Percentiles rank a stretch among this genome's conserved stretches.
Conservation (phyloP, 2,888 invertebrate genomes). For the Drosophila nigritarsus region DNA sequence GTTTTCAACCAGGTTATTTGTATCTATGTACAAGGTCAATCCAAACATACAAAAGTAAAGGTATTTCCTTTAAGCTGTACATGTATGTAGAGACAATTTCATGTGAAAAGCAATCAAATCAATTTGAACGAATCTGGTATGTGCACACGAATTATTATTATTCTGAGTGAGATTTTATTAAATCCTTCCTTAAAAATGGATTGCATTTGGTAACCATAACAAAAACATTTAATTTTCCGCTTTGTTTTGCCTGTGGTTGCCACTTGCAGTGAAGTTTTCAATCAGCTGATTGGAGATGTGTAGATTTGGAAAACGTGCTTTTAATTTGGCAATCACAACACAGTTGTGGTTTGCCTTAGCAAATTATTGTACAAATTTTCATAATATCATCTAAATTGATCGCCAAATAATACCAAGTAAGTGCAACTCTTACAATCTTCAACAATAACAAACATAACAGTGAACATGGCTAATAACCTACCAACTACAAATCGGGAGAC, state of each 20-base stretch:
- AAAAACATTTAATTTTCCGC: background rate
- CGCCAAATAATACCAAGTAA: background rate
- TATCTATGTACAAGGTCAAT: background rate
- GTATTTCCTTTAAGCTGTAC: background rate
- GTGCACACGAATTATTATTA: background rate
- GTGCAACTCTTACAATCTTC: background rate
- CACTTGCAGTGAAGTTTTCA: background rate
- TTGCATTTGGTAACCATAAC: background rate
- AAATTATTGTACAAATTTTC: background rate
- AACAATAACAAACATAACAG: too few species aligned
- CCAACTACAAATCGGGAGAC: too few species aligned
- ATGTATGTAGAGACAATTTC: background rate
- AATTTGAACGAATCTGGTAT: background rate
- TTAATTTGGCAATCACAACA: background rate
- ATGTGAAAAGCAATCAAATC: background rate
- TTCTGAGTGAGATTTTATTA: background rate
- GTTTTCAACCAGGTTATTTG: constrained; percentile 1
- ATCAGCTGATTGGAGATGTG: background rate
- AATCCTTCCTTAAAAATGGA: background rate
- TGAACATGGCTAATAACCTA: too few species aligned
- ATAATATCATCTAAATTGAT: background rate
- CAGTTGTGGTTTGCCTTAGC: background rate
- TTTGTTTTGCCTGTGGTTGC: background rate
- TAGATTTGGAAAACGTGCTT: background rate
- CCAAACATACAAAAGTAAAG: background rate